phyloP scores from a whole-genome alignment of 1,140 invertebrate species.

The Hylyphantes graminicola region DNA sequence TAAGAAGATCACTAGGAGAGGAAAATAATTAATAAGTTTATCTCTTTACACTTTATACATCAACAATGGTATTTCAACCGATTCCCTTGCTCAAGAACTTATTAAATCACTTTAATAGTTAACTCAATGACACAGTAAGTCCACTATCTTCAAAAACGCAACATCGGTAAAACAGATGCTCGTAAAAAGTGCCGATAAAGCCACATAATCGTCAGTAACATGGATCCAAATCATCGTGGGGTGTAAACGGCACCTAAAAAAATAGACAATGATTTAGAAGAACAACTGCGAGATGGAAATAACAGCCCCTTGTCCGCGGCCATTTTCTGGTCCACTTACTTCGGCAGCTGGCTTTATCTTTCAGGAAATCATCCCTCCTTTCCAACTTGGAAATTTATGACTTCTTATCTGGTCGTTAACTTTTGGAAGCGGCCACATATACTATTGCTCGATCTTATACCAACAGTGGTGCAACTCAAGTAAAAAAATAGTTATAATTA shows the following conservation, averaged over 20 bases:
- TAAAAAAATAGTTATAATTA: too few relatives aligned
- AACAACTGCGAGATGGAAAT: constrained; percentile 29
- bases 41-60: too few relatives aligned
- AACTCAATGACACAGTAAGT: too few relatives aligned
- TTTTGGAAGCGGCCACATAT: constrained; percentile 32
- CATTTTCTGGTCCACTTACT: constrained; percentile 44
- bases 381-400: constrained; percentile 45
- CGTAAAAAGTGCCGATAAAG: constrained; percentile 36
- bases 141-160: too few relatives aligned
- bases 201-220: constrained; percentile 18
- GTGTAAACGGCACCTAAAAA: constrained; percentile 31
- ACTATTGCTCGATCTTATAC: too few relatives aligned
- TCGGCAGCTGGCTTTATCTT: constrained; percentile 30
- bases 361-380: constrained; percentile 43
- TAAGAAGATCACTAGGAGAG: too few relatives aligned
- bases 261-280: constrained; percentile 45
- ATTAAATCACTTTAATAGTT: too few relatives aligned
- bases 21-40: too few relatives aligned
- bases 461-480: too few relatives aligned
- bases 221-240: background rate
- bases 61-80: too few relatives aligned
- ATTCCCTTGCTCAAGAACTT: too few relatives aligned
- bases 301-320: constrained; percentile 39
- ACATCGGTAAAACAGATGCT: background rate
- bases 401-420: constrained; percentile 47